These are phyloP conservation scores for Anarhynchus alexandrinus DNA, from an alignment of 2,113 vertebrate genomes.

Conservation along the genomic window DNA sequence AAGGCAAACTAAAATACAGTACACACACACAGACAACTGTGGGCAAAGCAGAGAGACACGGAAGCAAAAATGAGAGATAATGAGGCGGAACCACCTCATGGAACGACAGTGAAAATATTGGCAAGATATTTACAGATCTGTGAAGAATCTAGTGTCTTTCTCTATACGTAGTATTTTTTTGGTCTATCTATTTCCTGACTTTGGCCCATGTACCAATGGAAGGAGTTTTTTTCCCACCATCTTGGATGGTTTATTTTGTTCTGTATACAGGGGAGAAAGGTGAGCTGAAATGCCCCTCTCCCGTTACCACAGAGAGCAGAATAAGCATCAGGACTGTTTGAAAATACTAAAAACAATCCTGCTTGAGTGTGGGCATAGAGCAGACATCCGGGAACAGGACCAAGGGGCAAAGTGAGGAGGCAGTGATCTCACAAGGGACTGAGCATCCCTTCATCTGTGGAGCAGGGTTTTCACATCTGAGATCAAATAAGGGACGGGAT, in stretches of 20 bases:
- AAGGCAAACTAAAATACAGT: not conserved
- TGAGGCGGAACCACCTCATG: not conserved
- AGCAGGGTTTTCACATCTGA: not conserved
- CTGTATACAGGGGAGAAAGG: not conserved
- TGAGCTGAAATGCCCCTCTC: not conserved
- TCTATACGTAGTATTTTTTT: not conserved
- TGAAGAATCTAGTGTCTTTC: not conserved
- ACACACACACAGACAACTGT: not conserved
- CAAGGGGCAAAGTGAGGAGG: not conserved
- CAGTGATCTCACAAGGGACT: not conserved
- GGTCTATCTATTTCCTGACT: not conserved
- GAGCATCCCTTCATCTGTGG: not conserved
- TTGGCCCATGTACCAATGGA: not conserved
- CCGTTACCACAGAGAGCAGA: not conserved
- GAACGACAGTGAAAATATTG: not conserved
- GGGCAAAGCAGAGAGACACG: not conserved
- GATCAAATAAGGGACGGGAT: not conserved
- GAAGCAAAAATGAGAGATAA: not conserved
- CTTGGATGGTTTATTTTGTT: not conserved
- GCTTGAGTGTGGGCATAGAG: not conserved
- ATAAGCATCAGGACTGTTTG: not conserved
- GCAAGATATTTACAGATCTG: not conserved
- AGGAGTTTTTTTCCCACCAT: not conserved
- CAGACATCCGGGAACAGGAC: not conserved
- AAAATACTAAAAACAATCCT: not conserved